Base-by-base conservation (phyloP, 1,140 invertebrate genomes). In the Aphelenchoides besseyi region DNA sequence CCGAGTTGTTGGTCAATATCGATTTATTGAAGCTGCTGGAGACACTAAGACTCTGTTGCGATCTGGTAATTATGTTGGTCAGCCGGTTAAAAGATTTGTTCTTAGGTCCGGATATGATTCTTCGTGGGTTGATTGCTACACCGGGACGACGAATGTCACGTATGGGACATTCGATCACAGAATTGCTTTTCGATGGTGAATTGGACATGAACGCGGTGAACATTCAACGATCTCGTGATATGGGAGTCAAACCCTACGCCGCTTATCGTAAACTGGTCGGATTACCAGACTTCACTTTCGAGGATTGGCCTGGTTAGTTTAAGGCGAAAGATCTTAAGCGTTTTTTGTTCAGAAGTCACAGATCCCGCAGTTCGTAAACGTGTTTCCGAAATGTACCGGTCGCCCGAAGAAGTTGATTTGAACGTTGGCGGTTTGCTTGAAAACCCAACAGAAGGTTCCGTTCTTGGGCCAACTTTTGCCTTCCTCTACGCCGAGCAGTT, bases 401-500 rank as follows among this genome's bases (percentile, higher is more conserved):
- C 30, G 12, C 54, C 70, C 2, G 71, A 79, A 29, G 37, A 64
- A 52, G 18, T 79, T 33, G 78, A 79, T 48, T 33, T 79, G 5
- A 81, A 75, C 55, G 69, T 78, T 29, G 78, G 79, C 30, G 78
- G 78, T 16, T 36, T 80, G 9, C 12, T 81, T 23, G 79, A 79
- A 67, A 71, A 69, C 1, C 79, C 78, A 23, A 23, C 61, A 5
- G 55, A 61, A 2, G 74, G 74, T 16, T 71, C 79, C 1, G 12
- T 79, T 2, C 28, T 79, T 28, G 78, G 78, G 18, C 79, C 74
- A 1, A 79, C 78, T n/a, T 79, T 79, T 48, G 29, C 76, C 2
- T 79, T 79, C 64, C 63, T 79, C 28, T 62, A 75, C 16, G 72
- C 75, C 12, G 79, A 79, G 26, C 78, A 79, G 54, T 79, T 79